These are phyloP conservation scores for Cephus sareptanus DNA, from an alignment of 2,888 invertebrate genomes.

Conservation along the genomic window DNA sequence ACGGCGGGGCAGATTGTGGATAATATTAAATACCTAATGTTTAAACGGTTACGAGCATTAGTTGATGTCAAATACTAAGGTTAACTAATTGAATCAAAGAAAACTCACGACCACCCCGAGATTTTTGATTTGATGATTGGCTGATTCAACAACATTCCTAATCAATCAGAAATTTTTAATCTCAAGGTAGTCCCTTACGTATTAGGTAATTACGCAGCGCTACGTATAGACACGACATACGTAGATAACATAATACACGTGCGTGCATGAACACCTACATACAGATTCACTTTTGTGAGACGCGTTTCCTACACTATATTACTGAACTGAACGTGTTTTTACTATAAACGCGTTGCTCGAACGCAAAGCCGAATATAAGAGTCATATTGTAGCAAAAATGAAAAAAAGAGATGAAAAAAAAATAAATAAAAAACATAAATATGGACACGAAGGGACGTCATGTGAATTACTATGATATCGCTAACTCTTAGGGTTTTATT, in stretches of 20 bases:
- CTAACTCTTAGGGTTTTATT: slow-evolving; percentile 12
- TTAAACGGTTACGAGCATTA: slow-evolving; percentile 15
- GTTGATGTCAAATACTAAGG: slow-evolving; percentile 5
- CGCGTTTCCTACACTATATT: neutral
- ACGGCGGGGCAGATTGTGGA: slow-evolving; percentile 10
- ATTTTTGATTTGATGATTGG: neutral
- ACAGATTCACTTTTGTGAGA: neutral
- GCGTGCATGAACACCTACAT: neutral
- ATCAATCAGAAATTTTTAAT: neutral
- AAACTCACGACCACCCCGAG: neutral
- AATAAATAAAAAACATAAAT: neutral
- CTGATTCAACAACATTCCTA: neutral
- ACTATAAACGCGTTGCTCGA: neutral
- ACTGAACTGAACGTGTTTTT: neutral
- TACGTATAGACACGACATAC: neutral
- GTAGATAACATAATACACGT: neutral
- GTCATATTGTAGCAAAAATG: neutral
- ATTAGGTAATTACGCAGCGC: neutral
- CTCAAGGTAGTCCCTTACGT: neutral
- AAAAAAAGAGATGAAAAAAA: neutral
- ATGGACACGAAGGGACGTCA: neutral
- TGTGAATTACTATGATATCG: slow-evolving; percentile 10
- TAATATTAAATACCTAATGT: slow-evolving; percentile 19
- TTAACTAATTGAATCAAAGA: neutral
- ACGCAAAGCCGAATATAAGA: slow-evolving; percentile 4